Evolutionary conservation across 2,888 invertebrate genomes (phyloP).

Genomic region (Entomobrya multifasciata): DNA sequence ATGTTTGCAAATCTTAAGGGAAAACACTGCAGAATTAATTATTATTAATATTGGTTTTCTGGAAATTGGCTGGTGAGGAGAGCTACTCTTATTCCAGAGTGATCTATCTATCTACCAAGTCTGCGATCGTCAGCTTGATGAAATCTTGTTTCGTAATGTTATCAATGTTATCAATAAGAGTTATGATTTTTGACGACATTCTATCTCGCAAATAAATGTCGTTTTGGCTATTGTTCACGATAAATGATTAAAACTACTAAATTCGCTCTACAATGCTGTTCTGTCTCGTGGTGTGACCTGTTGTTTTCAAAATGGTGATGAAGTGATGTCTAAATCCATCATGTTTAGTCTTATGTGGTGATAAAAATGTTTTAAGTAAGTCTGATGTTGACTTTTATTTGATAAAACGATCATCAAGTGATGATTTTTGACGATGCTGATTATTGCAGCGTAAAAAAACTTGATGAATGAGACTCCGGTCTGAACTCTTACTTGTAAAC

Average conservation of each 20-base stretch:
- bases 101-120: background rate
- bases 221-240: no score
- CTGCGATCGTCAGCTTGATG: background rate
- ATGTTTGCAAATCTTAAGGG: background rate
- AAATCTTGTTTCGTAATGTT: background rate
- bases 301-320: background rate
- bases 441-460: background rate
- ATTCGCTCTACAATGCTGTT: no score
- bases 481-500: background rate
- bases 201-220: no score
- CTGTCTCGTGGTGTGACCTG: background rate
- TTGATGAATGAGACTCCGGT: slow-evolving; percentile 40
- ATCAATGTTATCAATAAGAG: no score
- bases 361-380: background rate
- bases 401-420: slow-evolving; percentile 45
- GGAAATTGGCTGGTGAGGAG: no score
- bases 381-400: slow-evolving; percentile 17
- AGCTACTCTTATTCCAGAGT: no score
- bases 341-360: background rate
- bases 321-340: background rate
- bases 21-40: background rate
- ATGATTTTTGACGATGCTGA: background rate
- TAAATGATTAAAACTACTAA: no score
- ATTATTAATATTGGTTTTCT: background rate
- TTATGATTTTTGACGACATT: no score